These are phyloP conservation scores for Propithecus perrieri DNA, from an alignment of 2,797 vertebrate species.

Conservation along the genomic window DNA sequence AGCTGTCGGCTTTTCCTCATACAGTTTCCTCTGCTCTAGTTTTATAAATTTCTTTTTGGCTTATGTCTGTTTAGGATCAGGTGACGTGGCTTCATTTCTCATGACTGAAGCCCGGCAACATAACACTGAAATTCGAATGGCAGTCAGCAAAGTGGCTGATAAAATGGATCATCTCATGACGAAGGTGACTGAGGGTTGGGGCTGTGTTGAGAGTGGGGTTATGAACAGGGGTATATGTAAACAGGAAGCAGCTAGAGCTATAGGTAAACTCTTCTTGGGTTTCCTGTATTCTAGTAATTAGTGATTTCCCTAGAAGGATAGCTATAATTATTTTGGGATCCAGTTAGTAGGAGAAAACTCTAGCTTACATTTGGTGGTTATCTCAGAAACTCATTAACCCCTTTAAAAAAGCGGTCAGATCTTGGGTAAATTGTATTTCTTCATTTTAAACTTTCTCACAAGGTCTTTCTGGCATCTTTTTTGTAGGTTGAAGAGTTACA, in stretches of 20 bases:
- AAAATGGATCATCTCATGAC: slow-evolving; percentile 94
- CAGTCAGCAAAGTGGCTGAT: slow-evolving; percentile 94
- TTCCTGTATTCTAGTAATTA: neutral
- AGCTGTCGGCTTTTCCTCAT: neutral
- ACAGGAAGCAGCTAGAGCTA: neutral
- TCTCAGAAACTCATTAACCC: slow-evolving; percentile 17
- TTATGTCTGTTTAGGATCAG: slow-evolving; percentile 83
- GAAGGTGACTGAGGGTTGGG: slow-evolving; percentile 86
- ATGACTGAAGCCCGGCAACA: slow-evolving; percentile 97
- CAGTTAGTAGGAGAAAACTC: slow-evolving; percentile 6
- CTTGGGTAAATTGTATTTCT: slow-evolving; percentile 15
- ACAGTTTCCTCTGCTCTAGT: neutral
- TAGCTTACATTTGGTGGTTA: neutral
- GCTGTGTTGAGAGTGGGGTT: neutral
- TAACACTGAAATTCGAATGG: slow-evolving; percentile 95
- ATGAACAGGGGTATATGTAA: accelerated
- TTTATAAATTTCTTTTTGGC: slow-evolving; percentile 51
- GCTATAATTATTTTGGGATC: neutral
- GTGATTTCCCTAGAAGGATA: neutral
- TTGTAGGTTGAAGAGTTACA: slow-evolving; percentile 93
- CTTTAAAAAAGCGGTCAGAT: neutral
- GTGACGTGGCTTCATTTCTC: slow-evolving; percentile 94
- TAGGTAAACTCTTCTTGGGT: neutral
- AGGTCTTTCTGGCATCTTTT: neutral
- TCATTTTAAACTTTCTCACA: neutral